Conservation (phyloP, 1,140 invertebrate genomes). For the Microplitis demolitor region DNA sequence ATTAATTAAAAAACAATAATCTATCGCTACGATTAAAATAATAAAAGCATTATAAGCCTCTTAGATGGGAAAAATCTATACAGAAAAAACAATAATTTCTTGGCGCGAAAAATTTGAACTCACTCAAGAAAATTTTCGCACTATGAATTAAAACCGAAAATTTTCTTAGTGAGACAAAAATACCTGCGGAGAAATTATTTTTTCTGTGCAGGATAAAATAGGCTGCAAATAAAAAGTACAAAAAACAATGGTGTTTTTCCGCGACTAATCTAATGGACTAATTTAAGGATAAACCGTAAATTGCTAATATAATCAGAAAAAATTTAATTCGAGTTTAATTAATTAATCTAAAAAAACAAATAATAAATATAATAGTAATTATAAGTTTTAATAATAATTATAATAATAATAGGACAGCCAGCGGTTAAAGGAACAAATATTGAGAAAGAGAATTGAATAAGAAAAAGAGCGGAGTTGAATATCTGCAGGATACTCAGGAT, state of each 20-base stretch:
- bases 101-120: no score
- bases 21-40: neutral
- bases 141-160: no score
- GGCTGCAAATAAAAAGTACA: neutral
- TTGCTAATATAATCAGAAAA: no score
- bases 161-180: no score
- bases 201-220: neutral
- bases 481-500: constrained; percentile 60
- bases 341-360: neutral
- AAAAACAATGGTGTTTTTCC: neutral
- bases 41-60: constrained; percentile 10
- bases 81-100: no score
- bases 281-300: neutral
- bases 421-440: constrained; percentile 55
- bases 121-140: no score
- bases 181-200: no score
- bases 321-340: neutral
- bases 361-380: neutral
- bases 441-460: constrained; percentile 26
- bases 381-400: neutral
- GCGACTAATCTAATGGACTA: neutral
- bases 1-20: constrained; percentile 2
- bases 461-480: constrained; percentile 49
- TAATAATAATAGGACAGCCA: constrained; percentile 51
- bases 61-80: neutral